A percentile compares a stretch with the other conserved stretches of the same genome.
Evolutionary conservation across 37 sponge, comb jelly and placozoan species (phyloP).

Genomic region (Ianthella basta): DNA sequence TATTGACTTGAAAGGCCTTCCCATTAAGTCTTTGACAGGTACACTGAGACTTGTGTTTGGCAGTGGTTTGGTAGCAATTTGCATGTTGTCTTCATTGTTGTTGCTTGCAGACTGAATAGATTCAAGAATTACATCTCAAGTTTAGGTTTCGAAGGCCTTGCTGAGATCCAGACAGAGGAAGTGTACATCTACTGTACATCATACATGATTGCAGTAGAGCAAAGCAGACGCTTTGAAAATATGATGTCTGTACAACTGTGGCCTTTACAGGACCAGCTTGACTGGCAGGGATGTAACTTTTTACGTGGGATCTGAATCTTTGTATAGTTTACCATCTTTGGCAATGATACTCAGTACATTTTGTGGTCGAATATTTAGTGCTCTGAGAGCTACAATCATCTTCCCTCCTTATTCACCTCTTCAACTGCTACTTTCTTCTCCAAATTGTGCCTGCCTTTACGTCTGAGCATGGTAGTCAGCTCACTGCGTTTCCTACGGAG

Average conservation of each 20-base stretch:
- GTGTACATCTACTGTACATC: not conserved
- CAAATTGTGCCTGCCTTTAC: not conserved
- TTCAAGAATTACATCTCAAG: conserved; percentile 1
- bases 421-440: not conserved
- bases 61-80: not conserved
- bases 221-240: conserved; percentile 7
- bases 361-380: conserved; percentile 13
- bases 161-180: conserved; percentile 18
- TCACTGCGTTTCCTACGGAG: conserved; percentile 1
- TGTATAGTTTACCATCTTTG: not conserved
- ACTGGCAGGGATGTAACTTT: conserved; percentile 11
- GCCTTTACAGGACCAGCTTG: conserved; percentile 20
- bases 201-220: not conserved
- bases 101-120: not conserved
- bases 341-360: not conserved
- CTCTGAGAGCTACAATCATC: conserved; percentile 18
- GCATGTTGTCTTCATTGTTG: not conserved
- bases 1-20: conserved; percentile 1
- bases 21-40: not conserved
- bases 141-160: conserved; percentile 4
- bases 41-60: conserved; percentile 8
- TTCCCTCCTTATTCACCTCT: not conserved
- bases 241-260: conserved; percentile 20
- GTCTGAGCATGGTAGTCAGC: not conserved
- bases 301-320: not conserved